Base-by-base conservation (phyloP, 2,888 invertebrate species). In the Drosophila longiperda region DNA sequence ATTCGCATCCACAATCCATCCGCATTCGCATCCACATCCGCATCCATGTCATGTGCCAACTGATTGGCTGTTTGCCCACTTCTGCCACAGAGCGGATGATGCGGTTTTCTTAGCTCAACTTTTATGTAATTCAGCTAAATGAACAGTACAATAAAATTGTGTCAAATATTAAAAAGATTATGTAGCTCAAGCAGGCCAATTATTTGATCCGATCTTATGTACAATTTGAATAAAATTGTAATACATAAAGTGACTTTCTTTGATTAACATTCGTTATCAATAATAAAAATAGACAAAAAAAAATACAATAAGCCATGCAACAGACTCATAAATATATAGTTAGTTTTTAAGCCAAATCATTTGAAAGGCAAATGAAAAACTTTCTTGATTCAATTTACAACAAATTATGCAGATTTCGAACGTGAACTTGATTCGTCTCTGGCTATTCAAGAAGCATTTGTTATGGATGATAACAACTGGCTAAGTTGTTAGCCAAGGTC, bases 341-440 rank as follows among this genome's bases (percentile, higher is more conserved):
- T 57, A n/a, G 36, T 40, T 59, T n/a, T 65, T 58, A 65, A 64
- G 64, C 48, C 36, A 33, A 15, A 50, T 57, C 58, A 84, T 84
- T 84, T 89, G 57, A 80, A 84, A 84, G 72, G 74, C 89, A 86
- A 89, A 84, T 84, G 61, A 20, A 42, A 60, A 65, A 83, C 78
- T 80, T 73, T 88, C 83, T 72, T 73, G 68, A 59, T 50, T 67
- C 73, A 53, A 70, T 57, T 78, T 66, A 48, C 49, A 63, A 29
- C 59, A 62, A 71, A 67, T 83, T 49, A 74, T 79, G 67, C 40
- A 67, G 57, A 67, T 69, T 74, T n/a, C 40, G n/a, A 62, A 57
- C 55, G 52, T 71, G 70, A 79, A 70, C 72, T 87, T 82, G 62
- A 70, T 79, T 83, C 54, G 65, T n/a, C 23, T 36, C 23, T 59